Conservation (phyloP, 2,888 invertebrate genomes). For the Heliconius ethilla region DNA sequence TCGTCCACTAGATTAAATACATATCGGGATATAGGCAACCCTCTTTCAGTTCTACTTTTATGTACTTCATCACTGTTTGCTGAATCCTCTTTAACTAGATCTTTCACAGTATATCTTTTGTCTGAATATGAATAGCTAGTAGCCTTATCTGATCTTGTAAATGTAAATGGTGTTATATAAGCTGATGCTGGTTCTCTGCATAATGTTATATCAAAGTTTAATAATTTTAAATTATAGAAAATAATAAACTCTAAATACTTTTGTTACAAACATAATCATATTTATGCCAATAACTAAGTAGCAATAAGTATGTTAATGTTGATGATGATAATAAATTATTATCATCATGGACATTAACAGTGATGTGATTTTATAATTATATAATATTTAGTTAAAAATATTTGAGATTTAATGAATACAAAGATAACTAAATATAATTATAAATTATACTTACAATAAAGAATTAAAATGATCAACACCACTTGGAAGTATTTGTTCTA, state of each 20-base stretch:
- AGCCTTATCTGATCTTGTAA: slow-evolving; percentile 88
- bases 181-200: slow-evolving; percentile 76
- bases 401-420: no score
- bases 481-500: slow-evolving; percentile 84
- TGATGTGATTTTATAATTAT: background rate
- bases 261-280: no score
- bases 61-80: slow-evolving; percentile 59
- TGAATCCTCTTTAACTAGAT: slow-evolving; percentile 36
- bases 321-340: background rate
- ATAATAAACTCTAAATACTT: no score
- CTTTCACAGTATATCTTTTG: slow-evolving; percentile 52
- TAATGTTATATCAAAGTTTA: slow-evolving; percentile 34
- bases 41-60: slow-evolving; percentile 59
- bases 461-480: slow-evolving; percentile 59
- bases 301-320: background rate
- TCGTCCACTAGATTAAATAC: slow-evolving; percentile 83
- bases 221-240: background rate
- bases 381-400: background rate
- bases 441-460: slow-evolving; percentile 36
- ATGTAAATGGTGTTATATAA: slow-evolving; percentile 89
- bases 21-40: slow-evolving; percentile 81
- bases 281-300: no score
- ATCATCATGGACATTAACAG: no score
- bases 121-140: slow-evolving; percentile 67
- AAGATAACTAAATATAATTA: background rate